A percentile compares a stretch with the other conserved stretches of the same genome.
Evolutionary conservation across 2,113 vertebrate species (phyloP).

Genomic region (Festucalex cinctus): DNA sequence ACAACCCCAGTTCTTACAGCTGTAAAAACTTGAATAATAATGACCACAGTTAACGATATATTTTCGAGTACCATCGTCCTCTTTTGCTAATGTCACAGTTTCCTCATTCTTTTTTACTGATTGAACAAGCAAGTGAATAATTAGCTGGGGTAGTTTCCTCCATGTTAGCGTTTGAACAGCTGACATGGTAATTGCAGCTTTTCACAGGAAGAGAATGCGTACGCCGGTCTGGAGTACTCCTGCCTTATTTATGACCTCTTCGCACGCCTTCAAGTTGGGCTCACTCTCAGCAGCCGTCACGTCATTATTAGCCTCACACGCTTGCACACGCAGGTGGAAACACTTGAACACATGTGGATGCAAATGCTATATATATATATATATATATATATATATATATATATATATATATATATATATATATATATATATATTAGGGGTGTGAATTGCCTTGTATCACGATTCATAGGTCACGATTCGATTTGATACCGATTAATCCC

Average conservation of each 20-base stretch:
- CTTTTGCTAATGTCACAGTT: conserved; percentile 31
- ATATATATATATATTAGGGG: no score
- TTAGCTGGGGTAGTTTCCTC: conserved; percentile 55
- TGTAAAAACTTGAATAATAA: conserved; percentile 11
- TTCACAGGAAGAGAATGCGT: conserved; percentile 43
- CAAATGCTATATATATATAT: conserved; percentile 33
- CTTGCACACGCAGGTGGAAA: conserved; percentile 20
- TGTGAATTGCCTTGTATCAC: no score
- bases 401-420: no score
- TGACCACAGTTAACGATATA: conserved; percentile 20
- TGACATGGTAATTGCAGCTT: conserved; percentile 65
- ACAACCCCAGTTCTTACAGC: no score
- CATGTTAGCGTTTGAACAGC: conserved; percentile 45
- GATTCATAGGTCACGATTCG: no score
- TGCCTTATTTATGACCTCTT: conserved; percentile 61
- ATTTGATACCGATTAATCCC: no score
- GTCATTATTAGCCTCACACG: conserved; percentile 41
- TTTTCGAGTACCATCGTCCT: conserved; percentile 13
- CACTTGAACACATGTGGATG: conserved; percentile 11
- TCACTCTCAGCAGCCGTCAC: conserved; percentile 54
- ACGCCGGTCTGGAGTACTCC: conserved; percentile 34
- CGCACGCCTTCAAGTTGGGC: conserved; percentile 35
- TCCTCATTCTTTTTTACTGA: conserved; percentile 13
- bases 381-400: no score
- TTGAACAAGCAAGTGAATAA: conserved; percentile 50